Evolutionary conservation across 2,888 invertebrate species (phyloP), one percentile per base, ranked within the genome.

Genomic region (Cyrtodaria siliqua): DNA sequence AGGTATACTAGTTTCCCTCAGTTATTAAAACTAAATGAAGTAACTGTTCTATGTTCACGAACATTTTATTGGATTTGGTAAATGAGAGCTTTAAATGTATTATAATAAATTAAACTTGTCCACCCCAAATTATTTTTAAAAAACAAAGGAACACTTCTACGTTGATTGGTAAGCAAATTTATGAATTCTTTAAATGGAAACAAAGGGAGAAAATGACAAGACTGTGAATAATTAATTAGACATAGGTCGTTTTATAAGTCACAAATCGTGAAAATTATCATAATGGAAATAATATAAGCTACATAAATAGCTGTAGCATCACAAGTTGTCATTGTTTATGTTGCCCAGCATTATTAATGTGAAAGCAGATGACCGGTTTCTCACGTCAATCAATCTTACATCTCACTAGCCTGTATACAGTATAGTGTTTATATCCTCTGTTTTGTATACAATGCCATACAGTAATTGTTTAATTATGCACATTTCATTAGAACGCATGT

Each of bases 181-280:
- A 78, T 72, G 78, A 72, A 72, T 64, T 59, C 67, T 68, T 72
- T 42, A 76, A 61, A 68, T 72, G 78, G 61, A 72, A 72, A 72
- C 72, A 64, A 64, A 63, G 64, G 71, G 50, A 44, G 60, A 47
- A 62, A 70, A 38, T 74, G 79, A 79, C 79, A 57, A 60, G 66
- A 74, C 56, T 56, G 64, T 70, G 79, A 66, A 79, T 79, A 79
- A 79, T 79, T 79, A 79, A 79, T 79, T 62, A 53, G 64, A 66
- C 66, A 57, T 55, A 57, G 49, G 60, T 60, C 62, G 79, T 69
- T 79, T 73, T 73, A 66, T 66, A 59, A 27, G 49, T 42, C 66
- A 70, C 74, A 79, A 79, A 79, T 70, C 61, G 56, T 26, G 38
- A 61, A 38, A 57, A 74, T 79, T 74, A 79, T 74, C 79, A 79